Base-by-base conservation (phyloP, 2,113 vertebrate species). In the Etheostoma cragini region DNA sequence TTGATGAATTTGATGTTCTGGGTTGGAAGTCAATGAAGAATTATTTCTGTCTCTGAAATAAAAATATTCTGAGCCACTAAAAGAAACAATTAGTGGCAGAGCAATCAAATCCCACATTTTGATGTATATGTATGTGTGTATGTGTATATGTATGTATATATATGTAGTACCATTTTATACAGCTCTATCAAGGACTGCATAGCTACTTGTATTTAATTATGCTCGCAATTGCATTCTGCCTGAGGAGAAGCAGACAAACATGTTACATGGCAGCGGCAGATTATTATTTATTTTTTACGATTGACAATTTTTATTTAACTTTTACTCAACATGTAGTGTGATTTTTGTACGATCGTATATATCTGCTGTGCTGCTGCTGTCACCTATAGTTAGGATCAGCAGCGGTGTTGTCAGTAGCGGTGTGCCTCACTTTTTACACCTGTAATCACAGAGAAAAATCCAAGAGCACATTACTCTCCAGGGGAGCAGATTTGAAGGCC, bases 401-500 rank as follows among this genome's bases (percentile, higher is more conserved):
- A 63, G 49, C 26, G 1, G 3, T 1, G 15, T 47, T 54, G 62
- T 85, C 78, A 73, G 35, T 17, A 24, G 30, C 70, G 38, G 33
- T 65, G 56, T 19, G 78, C 74, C 70, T 81, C 49, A 35, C 62
- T 80, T 74, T 84, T 53, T 78, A 73, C 87, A 90, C 82, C 80
- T 89, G 85, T 87, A 85, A 87, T 91, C 85, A 79, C 50, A 52
- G 61, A 72, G 76, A 87, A 83, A 89, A 88, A 85, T 65, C 78
- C 65, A 71, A n/a, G 62, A 72, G 60, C 26, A 60, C 76, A 79
- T 80, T 84, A 84, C 73, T 91, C 88, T 87, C 78, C n/a, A n/a
- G 57, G 82, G 84, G 74, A 87, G 78, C 79, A 52, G 83, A 90
- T 88, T 90, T 89, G 82, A 90, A 87, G 80, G 84, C 83, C 89